Percentiles rank a stretch among this genome's conserved stretches.
Conservation (phyloP, 2,797 vertebrate genomes). For the Pachyuromys duprasi region DNA sequence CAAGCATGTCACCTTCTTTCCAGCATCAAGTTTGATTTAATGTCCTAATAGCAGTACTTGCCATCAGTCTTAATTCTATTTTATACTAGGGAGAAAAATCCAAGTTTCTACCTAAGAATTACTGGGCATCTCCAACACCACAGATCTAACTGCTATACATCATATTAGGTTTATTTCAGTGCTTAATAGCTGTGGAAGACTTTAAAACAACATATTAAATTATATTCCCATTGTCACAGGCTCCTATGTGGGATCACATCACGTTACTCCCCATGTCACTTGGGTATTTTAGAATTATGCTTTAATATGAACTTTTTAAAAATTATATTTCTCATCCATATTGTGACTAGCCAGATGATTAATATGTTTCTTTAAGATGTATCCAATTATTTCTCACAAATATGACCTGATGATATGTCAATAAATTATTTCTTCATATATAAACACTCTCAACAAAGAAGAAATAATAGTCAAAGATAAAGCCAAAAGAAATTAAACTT, state of each 20-base stretch:
- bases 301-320: background rate
- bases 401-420: background rate
- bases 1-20: background rate
- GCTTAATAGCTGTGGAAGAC: background rate
- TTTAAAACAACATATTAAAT: background rate
- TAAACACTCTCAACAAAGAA: background rate
- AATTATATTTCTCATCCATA: background rate
- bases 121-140: background rate
- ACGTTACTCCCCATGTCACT: background rate
- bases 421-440: background rate
- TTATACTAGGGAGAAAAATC: background rate
- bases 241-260: background rate
- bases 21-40: background rate
- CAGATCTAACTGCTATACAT: background rate
- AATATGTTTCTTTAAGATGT: background rate
- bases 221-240: background rate
- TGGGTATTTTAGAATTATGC: background rate
- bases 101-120: background rate
- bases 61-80: background rate
- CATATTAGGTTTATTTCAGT: background rate
- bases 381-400: background rate
- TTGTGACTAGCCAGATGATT: background rate
- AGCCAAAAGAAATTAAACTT: background rate
- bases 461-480: background rate
- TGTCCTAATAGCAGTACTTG: background rate